phyloP scores from a whole-genome alignment of 2,888 invertebrate genomes.

The Carabus problematicus region DNA sequence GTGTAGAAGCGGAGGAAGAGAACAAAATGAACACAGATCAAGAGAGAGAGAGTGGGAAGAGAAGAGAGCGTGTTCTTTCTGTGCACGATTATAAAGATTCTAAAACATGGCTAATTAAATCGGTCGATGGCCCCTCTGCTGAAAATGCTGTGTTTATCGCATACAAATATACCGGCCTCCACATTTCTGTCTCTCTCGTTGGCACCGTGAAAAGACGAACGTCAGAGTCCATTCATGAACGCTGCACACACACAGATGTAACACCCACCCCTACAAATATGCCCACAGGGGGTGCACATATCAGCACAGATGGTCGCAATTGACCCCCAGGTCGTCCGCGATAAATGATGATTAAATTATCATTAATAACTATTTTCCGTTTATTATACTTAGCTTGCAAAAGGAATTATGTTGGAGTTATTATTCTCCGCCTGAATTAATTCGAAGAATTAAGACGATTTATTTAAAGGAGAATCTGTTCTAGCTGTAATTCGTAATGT shows the following conservation, averaged over 20 bases:
- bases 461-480: too few relatives aligned
- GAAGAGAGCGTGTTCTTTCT: background rate
- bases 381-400: too few relatives aligned
- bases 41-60: constrained; percentile 15
- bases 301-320: constrained; percentile 28
- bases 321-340: constrained; percentile 13
- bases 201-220: constrained; percentile 35
- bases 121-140: constrained; percentile 5
- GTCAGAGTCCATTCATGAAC: constrained; percentile 18
- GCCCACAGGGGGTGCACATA: constrained; percentile 1
- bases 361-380: too few relatives aligned
- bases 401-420: too few relatives aligned
- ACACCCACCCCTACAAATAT: constrained; percentile 14
- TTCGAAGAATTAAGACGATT: too few relatives aligned
- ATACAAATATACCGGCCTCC: constrained; percentile 31
- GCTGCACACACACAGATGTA: constrained; percentile 7
- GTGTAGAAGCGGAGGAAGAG: constrained; percentile 9
- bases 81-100: constrained; percentile 18
- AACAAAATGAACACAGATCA: background rate
- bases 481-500: too few relatives aligned
- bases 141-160: constrained; percentile 32
- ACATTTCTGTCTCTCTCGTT: background rate
- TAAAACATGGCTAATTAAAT: constrained; percentile 34
- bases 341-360: too few relatives aligned
- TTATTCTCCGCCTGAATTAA: too few relatives aligned